phyloP scores from a whole-genome alignment of 2,797 vertebrate species.

The Chrosomus eos region DNA sequence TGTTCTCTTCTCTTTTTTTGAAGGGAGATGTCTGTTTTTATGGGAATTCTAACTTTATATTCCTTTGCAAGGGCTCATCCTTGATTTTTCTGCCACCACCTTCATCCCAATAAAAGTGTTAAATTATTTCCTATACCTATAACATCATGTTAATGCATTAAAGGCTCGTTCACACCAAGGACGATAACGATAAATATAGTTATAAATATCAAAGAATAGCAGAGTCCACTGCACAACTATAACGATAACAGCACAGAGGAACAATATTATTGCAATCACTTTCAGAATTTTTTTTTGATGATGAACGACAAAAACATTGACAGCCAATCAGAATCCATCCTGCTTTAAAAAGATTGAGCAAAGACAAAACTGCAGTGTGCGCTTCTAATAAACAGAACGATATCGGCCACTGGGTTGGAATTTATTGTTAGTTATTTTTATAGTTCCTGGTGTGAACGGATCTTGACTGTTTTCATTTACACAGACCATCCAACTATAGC shows the following conservation, averaged over 20 bases:
- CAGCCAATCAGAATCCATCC: neutral
- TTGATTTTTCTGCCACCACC: constrained; percentile 4
- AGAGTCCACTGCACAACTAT: neutral
- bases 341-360: neutral
- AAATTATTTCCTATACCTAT: constrained; percentile 54
- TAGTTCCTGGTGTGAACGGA: neutral
- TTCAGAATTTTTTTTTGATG: neutral
- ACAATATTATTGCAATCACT: neutral
- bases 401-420: neutral
- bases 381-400: neutral
- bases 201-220: neutral
- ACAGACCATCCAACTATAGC: constrained; percentile 57
- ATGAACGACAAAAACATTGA: neutral
- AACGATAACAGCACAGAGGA: neutral
- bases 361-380: neutral
- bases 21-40: constrained; percentile 35
- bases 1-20: constrained; percentile 32
- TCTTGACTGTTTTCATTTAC: constrained; percentile 44
- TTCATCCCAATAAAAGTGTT: constrained; percentile 40
- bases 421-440: neutral
- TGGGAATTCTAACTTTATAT: constrained; percentile 1
- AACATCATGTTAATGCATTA: constrained; percentile 52
- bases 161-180: neutral
- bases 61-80: constrained; percentile 36
- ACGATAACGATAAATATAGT: neutral